Conservation (phyloP, 2,888 invertebrate species). For the Branchipolynoe longqiensis region DNA sequence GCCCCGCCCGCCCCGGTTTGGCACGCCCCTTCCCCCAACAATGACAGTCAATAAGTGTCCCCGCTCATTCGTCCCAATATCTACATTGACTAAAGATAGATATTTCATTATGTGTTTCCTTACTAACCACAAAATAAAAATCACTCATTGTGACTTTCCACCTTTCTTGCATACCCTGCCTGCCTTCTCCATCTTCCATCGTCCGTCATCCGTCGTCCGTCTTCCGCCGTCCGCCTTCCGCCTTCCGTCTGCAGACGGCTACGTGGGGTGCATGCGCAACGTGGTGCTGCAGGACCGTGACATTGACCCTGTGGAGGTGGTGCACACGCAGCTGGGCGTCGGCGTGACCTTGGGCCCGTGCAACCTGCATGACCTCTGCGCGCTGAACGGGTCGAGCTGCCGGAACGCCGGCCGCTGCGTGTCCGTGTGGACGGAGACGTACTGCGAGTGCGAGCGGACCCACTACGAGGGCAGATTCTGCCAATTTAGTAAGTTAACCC, state of each 20-base stretch:
- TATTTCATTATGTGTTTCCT: no score
- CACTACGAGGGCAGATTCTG: constrained; percentile 96
- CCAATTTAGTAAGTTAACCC: constrained; percentile 87
- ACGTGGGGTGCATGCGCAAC: constrained; percentile 81
- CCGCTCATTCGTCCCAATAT: no score
- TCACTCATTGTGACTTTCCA: no score
- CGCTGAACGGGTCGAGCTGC: constrained; percentile 83
- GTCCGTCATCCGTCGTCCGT: no score
- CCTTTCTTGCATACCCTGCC: no score
- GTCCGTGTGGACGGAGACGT: constrained; percentile 90
- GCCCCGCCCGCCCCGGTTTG: no score
- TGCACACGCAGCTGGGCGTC: constrained; percentile 72
- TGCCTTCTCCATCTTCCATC: no score
- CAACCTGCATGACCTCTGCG: constrained; percentile 76
- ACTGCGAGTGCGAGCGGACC: constrained; percentile 94
- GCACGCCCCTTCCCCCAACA: no score
- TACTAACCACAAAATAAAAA: no score
- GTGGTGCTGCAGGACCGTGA: constrained; percentile 75
- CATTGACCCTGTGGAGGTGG: constrained; percentile 78
- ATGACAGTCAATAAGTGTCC: no score
- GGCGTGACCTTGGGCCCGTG: constrained; percentile 78
- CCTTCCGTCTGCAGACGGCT: constrained; percentile 70
- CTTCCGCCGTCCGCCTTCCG: no score
- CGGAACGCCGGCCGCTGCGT: constrained; percentile 95
- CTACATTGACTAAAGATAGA: no score